phyloP scores from a whole-genome alignment of 2,797 vertebrate species.

The Chelon labrosus region DNA sequence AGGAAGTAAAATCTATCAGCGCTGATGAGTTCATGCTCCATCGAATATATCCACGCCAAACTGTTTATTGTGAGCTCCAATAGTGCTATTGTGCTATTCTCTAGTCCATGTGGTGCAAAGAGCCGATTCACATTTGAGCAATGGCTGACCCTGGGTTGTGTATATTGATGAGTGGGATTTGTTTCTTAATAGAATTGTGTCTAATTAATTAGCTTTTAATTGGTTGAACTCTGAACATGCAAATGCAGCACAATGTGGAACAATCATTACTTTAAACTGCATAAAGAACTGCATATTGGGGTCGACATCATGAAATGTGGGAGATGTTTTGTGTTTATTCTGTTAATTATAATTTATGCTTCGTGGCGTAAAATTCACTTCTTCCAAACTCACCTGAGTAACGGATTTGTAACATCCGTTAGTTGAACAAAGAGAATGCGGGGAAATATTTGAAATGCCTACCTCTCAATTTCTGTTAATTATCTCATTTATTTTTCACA shows the following conservation, averaged over 20 bases:
- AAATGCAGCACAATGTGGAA: constrained; percentile 83
- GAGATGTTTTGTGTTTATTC: constrained; percentile 58
- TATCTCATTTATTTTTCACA: constrained; percentile 67
- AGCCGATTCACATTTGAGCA: constrained; percentile 82
- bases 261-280: constrained; percentile 78
- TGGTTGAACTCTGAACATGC: constrained; percentile 85
- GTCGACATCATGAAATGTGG: constrained; percentile 70
- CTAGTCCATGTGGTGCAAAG: constrained; percentile 68
- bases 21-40: constrained; percentile 77
- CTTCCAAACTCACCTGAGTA: constrained; percentile 22
- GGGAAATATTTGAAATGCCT: constrained; percentile 44
- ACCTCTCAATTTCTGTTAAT: constrained; percentile 57
- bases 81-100: constrained; percentile 76
- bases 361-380: constrained; percentile 12
- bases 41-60: constrained; percentile 69
- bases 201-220: constrained; percentile 92
- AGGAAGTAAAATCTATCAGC: constrained; percentile 78
- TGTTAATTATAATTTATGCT: constrained; percentile 45
- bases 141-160: constrained; percentile 82
- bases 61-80: constrained; percentile 72
- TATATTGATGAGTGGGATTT: constrained; percentile 88
- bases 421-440: constrained; percentile 42
- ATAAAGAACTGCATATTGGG: constrained; percentile 70
- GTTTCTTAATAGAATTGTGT: constrained; percentile 89
- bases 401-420: constrained; percentile 21